Evolutionary conservation across 2,113 vertebrate genomes (phyloP).

Genomic region (Chloropsis cyanopogon): DNA sequence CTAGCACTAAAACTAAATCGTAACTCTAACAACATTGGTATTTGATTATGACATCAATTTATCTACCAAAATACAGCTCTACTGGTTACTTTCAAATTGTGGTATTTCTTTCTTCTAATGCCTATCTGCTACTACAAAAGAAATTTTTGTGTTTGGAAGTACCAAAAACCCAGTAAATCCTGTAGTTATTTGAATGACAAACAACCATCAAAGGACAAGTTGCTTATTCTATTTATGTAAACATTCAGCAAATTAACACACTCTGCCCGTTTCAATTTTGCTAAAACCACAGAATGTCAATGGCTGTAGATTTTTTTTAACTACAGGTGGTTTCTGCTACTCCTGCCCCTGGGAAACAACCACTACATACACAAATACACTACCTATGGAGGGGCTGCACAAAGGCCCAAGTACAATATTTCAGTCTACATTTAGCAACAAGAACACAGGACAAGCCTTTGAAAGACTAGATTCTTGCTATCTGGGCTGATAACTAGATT

Average conservation of each 20-base stretch:
- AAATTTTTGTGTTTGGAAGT: background rate
- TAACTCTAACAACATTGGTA: background rate
- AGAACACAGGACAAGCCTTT: background rate
- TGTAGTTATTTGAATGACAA: background rate
- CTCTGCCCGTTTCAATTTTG: background rate
- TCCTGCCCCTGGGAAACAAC: background rate
- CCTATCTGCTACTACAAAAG: background rate
- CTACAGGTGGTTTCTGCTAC: background rate
- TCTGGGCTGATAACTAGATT: background rate
- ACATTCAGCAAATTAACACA: background rate
- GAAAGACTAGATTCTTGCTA: background rate
- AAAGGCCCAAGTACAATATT: background rate
- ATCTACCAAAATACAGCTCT: background rate
- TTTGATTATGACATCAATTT: background rate
- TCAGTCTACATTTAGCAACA: background rate
- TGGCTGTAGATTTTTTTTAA: background rate
- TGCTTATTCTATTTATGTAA: background rate
- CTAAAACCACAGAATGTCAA: background rate
- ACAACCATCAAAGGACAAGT: background rate
- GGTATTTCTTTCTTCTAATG: background rate
- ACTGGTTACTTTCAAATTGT: background rate
- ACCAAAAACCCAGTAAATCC: background rate
- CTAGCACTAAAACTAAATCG: background rate
- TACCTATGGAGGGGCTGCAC: background rate
- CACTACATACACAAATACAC: background rate